Conservation (phyloP, 37 sponge, comb jelly and placozoan species). For the Eunapius fragilis region DNA sequence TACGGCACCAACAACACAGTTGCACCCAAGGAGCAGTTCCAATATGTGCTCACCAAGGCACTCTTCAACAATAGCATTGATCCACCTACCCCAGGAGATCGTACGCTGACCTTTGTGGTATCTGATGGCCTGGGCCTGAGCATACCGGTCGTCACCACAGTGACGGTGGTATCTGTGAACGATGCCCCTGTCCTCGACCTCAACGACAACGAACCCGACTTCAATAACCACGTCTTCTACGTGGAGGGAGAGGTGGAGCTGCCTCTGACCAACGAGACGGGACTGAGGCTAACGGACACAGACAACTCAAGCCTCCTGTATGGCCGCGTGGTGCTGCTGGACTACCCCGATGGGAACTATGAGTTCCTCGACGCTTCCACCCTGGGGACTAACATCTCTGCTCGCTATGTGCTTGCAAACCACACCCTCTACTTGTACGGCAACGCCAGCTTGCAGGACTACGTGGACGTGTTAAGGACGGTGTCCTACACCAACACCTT, state of each 20-base stretch:
- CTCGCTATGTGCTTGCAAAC: conserved; percentile 39
- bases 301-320: conserved; percentile 70
- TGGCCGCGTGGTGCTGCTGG: conserved; percentile 44
- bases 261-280: conserved; percentile 53
- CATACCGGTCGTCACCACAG: conserved; percentile 27
- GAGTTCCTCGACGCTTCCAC: conserved; percentile 66
- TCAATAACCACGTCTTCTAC: conserved; percentile 73
- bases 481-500: conserved; percentile 81
- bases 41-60: conserved; percentile 59
- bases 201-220: conserved; percentile 54
- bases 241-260: conserved; percentile 80
- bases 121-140: conserved; percentile 64
- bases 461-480: conserved; percentile 58
- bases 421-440: conserved; percentile 70
- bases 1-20: conserved; percentile 30
- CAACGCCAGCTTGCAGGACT: conserved; percentile 54
- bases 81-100: conserved; percentile 41
- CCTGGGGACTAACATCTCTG: conserved; percentile 49
- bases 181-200: conserved; percentile 87
- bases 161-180: conserved; percentile 64
- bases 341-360: conserved; percentile 72
- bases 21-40: conserved; percentile 53
- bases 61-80: conserved; percentile 84
- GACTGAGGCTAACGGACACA: conserved; percentile 65
- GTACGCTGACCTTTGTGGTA: conserved; percentile 64